Conservation (phyloP, 2,888 invertebrate genomes). For the Athalia cordata region DNA sequence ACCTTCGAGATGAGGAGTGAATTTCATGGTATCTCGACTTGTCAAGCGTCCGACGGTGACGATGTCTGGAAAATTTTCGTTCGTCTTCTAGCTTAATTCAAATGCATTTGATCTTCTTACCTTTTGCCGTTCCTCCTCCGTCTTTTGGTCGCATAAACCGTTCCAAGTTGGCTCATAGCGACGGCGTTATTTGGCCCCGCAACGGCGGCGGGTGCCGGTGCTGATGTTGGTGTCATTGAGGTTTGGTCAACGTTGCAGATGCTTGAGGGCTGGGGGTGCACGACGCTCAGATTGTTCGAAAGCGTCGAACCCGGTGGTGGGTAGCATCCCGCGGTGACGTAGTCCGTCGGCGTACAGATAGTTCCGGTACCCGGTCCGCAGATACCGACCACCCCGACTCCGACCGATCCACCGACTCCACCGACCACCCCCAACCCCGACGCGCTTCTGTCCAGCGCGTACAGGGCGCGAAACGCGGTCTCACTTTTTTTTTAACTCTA, state of each 20-base stretch:
- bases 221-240: slow-evolving; percentile 68
- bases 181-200: slow-evolving; percentile 71
- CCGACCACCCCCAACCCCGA: slow-evolving; percentile 71
- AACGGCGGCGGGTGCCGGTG: slow-evolving; percentile 65
- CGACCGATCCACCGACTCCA: slow-evolving; percentile 62
- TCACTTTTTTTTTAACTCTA: slow-evolving; percentile 59
- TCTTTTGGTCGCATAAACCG: slow-evolving; percentile 97
- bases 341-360: slow-evolving; percentile 62
- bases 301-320: slow-evolving; percentile 69
- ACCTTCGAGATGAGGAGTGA: too few relatives aligned
- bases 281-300: slow-evolving; percentile 60
- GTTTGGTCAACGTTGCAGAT: slow-evolving; percentile 52
- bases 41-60: background rate
- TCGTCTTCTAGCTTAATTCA: background rate
- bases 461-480: slow-evolving; percentile 70
- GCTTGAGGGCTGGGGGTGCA: slow-evolving; percentile 62
- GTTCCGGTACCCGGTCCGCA: slow-evolving; percentile 66
- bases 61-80: background rate
- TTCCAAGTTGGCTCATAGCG: slow-evolving; percentile 92
- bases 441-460: slow-evolving; percentile 71
- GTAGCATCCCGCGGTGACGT: slow-evolving; percentile 65
- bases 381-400: slow-evolving; percentile 66
- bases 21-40: background rate
- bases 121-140: slow-evolving; percentile 97
- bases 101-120: slow-evolving; percentile 66